Conservation (phyloP, 2,113 vertebrate species). For the Astur gentilis region DNA sequence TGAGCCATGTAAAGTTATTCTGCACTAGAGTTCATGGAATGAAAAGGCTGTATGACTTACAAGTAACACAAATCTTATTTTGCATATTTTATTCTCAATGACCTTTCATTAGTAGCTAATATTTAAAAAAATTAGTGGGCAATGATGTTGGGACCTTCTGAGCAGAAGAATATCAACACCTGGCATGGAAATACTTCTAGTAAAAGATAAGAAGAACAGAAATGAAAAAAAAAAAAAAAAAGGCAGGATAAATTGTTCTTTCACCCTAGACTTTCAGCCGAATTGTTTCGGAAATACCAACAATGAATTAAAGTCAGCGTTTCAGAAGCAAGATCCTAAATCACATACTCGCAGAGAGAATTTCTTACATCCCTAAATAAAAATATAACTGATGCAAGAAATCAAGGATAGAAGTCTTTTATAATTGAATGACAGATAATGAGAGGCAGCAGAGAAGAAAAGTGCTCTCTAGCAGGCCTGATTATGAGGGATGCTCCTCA, state of each 20-base stretch:
- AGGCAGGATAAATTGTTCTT: neutral
- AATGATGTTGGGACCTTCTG: neutral
- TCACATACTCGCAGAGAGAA: neutral
- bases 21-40: neutral
- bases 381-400: neutral
- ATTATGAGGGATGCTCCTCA: neutral
- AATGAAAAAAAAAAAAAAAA: neutral
- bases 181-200: neutral
- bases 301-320: neutral
- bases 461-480: neutral
- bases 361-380: neutral
- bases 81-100: neutral
- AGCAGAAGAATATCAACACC: neutral
- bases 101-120: neutral
- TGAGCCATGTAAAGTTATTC: neutral
- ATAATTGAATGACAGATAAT: slow-evolving; percentile 1
- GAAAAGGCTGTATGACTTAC: neutral
- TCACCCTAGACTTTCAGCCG: neutral
- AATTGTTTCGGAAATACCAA: neutral
- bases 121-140: neutral
- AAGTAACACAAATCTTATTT: neutral
- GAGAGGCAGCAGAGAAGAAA: neutral
- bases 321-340: neutral
- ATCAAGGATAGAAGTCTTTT: neutral
- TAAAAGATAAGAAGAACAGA: neutral